Base-by-base conservation (phyloP, 92 coral and sea anemone species). In the Siderastrea siderea region DNA sequence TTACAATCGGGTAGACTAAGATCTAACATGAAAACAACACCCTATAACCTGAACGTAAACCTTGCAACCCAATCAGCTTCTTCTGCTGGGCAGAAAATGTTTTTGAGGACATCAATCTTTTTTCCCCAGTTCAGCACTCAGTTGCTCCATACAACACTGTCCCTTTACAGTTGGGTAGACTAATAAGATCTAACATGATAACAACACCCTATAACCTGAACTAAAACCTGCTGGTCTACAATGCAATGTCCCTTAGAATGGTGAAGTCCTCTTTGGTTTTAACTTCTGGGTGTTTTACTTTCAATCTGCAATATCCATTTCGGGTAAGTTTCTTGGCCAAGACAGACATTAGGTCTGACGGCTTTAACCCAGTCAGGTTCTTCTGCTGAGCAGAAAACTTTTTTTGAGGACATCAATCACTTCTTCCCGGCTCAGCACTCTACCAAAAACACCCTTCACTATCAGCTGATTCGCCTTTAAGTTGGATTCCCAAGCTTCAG, bases 241-340 rank as follows among this genome's bases (percentile, higher is more conserved):
- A 55, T 55, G 82, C 63, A 67, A 75, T 85, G 67, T 85, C 84
- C 62, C 15, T 77, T 43, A 77, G 64, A 50, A 85, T 48, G 26
- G 89, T 85, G n/a, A 75, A 26, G 71, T 85, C 89, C 49, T 85
- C 89, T 78, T 76, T 85, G 72, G 14, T 75, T 48, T 85, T 85
- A 74, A 74, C 71, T 48, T 74, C 83, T 66, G 60, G 83, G 50
- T 64, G 26, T 85, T 63, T 17, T 48, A 85, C 83, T 43, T 69
- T 51, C 9, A 76, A 13, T 51, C 68, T 76, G 76, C 83, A 85
- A 76, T 85, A 85, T 10, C 66, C 89, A 75, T 46, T 61, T 52
- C 83, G 16, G 64, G 47, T 55, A 16, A 85, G 67, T 78, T 75
- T 83, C 62, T 49, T 85, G 19, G 83, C 89, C 83, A 85, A 85